Evolutionary conservation across 2,113 vertebrate genomes (phyloP).

Genomic region (Romanogobio albipinnatus): DNA sequence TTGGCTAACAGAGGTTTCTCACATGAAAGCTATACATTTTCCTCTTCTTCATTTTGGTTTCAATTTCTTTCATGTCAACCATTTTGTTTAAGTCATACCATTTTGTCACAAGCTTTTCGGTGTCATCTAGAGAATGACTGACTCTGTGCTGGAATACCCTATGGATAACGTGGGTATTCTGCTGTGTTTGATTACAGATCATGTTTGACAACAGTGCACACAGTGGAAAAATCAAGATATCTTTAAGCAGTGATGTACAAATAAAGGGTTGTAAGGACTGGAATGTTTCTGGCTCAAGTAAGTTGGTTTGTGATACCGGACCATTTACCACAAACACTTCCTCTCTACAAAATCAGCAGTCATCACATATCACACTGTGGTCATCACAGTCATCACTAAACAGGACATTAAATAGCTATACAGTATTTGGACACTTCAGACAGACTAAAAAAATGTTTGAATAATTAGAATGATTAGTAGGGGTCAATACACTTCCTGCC

Average conservation of each 20-base stretch:
- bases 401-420: neutral
- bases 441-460: neutral
- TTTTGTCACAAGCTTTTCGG: neutral
- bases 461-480: neutral
- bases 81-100: neutral
- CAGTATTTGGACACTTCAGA: neutral
- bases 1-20: constrained; percentile 15
- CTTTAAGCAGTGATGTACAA: constrained; percentile 81
- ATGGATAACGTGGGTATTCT: neutral
- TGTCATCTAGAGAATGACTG: neutral
- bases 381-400: neutral
- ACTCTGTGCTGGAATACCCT: neutral
- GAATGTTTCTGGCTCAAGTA: constrained; percentile 87
- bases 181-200: constrained; percentile 75
- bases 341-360: neutral
- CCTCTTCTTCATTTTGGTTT: neutral
- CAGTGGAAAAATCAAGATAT: constrained; percentile 89
- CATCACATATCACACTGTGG: neutral
- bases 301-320: constrained; percentile 60
- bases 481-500: neutral
- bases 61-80: neutral
- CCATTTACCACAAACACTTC: neutral
- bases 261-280: constrained; percentile 91
- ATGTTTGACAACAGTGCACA: constrained; percentile 90
- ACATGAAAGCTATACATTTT: neutral